These are phyloP conservation scores for Andricus quercusramuli DNA, from an alignment of 2,888 invertebrate genomes.

Conservation along the genomic window DNA sequence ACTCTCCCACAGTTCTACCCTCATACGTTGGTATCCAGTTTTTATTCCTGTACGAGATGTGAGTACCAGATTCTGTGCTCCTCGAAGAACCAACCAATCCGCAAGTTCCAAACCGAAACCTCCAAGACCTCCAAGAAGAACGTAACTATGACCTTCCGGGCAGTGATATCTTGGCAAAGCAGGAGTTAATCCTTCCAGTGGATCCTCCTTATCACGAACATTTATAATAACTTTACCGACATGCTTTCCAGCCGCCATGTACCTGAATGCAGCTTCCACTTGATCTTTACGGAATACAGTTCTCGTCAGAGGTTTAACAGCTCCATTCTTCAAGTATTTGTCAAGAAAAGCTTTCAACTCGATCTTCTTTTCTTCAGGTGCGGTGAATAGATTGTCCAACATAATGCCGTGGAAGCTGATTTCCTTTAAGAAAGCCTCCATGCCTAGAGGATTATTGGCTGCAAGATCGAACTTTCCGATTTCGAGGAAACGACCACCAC, in stretches of 20 bases:
- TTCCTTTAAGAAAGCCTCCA: conserved; percentile 86
- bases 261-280: conserved; percentile 86
- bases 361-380: conserved; percentile 79
- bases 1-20: conserved; percentile 84
- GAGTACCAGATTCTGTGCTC: conserved; percentile 88
- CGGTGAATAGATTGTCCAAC: conserved; percentile 84
- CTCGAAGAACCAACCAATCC: conserved; percentile 91
- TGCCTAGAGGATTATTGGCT: conserved; percentile 82
- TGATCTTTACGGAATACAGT: conserved; percentile 84
- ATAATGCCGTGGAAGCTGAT: conserved; percentile 89
- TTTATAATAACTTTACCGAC: conserved; percentile 84
- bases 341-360: conserved; percentile 81
- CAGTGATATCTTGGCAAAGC: conserved; percentile 80
- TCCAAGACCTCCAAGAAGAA: conserved; percentile 91
- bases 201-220: conserved; percentile 62
- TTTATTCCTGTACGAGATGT: conserved; percentile 89
- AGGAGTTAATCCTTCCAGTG: conserved; percentile 62
- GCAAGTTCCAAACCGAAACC: conserved; percentile 95
- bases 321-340: conserved; percentile 84
- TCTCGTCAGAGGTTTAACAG: conserved; percentile 85
- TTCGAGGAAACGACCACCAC: conserved; percentile 87
- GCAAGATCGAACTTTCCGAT: conserved; percentile 92
- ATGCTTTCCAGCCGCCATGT: conserved; percentile 86
- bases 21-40: conserved; percentile 90
- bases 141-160: conserved; percentile 80